Evolutionary conservation across 2,797 vertebrate genomes (phyloP).

Genomic region (Pipistrellus pipistrellus): DNA sequence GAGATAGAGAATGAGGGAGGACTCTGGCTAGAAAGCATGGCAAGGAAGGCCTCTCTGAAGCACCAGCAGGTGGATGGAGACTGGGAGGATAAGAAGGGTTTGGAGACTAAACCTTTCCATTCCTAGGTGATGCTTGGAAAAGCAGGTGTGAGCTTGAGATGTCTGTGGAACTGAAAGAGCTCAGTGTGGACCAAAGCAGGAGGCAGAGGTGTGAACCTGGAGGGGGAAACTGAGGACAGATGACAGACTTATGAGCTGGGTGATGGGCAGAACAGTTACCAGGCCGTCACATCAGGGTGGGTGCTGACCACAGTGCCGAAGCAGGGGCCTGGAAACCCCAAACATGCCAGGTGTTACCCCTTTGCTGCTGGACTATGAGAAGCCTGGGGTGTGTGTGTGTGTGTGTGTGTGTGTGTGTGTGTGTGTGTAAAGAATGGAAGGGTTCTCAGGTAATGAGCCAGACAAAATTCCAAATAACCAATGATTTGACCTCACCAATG

Average conservation of each 20-base stretch:
- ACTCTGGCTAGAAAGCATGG: not conserved
- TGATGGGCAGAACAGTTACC: not conserved
- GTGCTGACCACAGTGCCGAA: not conserved
- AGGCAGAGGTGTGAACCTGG: not conserved
- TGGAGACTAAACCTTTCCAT: not conserved
- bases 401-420: too few relatives aligned
- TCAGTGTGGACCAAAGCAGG: not conserved
- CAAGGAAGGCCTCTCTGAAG: not conserved
- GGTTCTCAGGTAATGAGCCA: too few relatives aligned
- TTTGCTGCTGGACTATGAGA: not conserved
- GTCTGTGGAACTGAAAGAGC: not conserved
- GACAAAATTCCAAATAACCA: too few relatives aligned
- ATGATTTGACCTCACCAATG: too few relatives aligned
- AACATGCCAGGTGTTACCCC: not conserved
- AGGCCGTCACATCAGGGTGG: not conserved
- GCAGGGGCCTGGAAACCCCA: not conserved
- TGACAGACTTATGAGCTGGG: not conserved
- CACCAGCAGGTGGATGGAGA: not conserved
- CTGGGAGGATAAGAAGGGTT: not conserved
- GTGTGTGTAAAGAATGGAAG: too few relatives aligned
- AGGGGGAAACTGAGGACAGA: not conserved
- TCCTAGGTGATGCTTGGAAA: not conserved
- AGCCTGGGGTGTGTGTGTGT: not conserved
- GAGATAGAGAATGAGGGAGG: not conserved
- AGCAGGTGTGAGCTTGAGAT: not conserved